phyloP scores from a whole-genome alignment of 2,113 vertebrate genomes.

The Pangasianodon hypophthalmus region DNA sequence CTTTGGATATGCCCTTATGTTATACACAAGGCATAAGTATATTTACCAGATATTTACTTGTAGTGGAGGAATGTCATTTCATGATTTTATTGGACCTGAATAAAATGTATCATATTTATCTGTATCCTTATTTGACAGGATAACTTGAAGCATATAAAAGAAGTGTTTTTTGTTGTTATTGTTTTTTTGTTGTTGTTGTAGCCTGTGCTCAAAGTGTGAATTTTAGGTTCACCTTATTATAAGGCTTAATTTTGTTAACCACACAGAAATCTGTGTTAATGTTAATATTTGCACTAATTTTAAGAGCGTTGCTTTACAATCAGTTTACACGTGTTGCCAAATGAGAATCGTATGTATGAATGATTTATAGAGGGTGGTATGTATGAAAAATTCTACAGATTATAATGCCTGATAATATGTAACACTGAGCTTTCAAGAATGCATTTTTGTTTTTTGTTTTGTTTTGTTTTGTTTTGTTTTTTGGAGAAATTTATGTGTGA shows the following conservation, averaged over 20 bases:
- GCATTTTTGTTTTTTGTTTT: neutral
- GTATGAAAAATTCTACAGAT: neutral
- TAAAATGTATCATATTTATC: neutral
- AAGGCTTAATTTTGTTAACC: neutral
- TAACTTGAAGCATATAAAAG: neutral
- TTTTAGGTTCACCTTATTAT: neutral
- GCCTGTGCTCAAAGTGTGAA: neutral
- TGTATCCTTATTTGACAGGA: conserved; percentile 5
- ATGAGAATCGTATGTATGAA: neutral
- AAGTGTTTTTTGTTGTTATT: neutral
- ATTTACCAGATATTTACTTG: neutral
- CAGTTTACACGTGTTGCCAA: conserved; percentile 4
- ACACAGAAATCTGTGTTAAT: neutral
- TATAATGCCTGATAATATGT: neutral
- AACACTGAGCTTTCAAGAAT: neutral
- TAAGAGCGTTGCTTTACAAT: conserved; percentile 16
- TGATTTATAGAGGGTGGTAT: neutral
- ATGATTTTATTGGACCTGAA: neutral
- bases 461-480: neutral
- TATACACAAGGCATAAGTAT: neutral
- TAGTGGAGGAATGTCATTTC: neutral
- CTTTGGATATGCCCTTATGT: neutral
- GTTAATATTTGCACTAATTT: conserved; percentile 30
- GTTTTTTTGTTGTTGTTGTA: neutral
- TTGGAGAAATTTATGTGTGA: neutral